Base-by-base conservation (phyloP, 1,140 invertebrate genomes). In the Ptiloglossa arizonensis region DNA sequence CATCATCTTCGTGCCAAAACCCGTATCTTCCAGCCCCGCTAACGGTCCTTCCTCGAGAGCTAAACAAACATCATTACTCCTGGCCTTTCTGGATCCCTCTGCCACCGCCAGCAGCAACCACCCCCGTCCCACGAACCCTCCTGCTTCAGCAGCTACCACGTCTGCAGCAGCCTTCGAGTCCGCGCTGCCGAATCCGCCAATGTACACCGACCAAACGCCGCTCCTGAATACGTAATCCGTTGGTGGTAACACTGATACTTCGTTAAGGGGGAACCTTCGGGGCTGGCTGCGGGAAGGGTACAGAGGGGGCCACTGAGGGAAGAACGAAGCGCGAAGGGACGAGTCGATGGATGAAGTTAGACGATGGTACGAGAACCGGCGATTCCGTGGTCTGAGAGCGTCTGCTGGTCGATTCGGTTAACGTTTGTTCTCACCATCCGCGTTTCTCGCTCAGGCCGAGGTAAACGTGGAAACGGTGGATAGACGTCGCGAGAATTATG, bases 1-100 rank as follows among this genome's bases (percentile, higher is more conserved):
- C 81, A 86, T 89, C 87, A 86, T 88, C 79, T 81, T 80, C 85
- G 85, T 87, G 87, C 87, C 89, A 88, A 89, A 89, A 89, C 85
- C 88, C 83, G 79, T 85, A 88, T 89, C 84, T 85, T 86, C 81
- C 83, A 69, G 80, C 79, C 83, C 75, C 66, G 78, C 64, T 77
- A 79, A 83, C 86, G 85, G 81, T 74, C 79, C 64, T 84, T 86
- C 78, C 86, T 88, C 83, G 81, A 88, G 83, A 90, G 89, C 86
- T 90, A 87, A 87, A 90, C 85, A 90, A 91, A 91, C 90, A 91
- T 91, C 89, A 90, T 91, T 91, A 90, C 87, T 87, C 80, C 77
- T 69, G 50, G 64, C 69, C 87, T 72, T 73, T 81, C 68, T 67
- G 32, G 70, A 75, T 79, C 66, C 62, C 71, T 44, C 67, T 70